Base-by-base conservation (phyloP, 2,113 vertebrate species). In the Oreochromis aureus region DNA sequence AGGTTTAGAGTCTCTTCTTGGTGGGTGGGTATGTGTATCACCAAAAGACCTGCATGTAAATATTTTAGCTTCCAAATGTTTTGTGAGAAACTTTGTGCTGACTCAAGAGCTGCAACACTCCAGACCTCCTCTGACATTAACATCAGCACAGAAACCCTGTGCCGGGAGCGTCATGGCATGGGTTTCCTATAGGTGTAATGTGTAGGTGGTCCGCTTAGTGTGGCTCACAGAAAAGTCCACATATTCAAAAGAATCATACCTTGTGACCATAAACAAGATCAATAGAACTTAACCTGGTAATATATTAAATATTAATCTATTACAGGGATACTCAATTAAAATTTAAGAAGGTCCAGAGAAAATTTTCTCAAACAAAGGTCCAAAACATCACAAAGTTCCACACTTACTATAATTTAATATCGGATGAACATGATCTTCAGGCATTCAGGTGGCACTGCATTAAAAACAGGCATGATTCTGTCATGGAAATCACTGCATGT, bases 401-500 rank as follows among this genome's bases (percentile, higher is more conserved):
- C 19, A 22, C 19, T 13, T 69, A 69, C 11, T 69, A 5, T 69
- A 39, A 39, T 69, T 69, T 1, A 69, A 15, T 41, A 41, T 22
- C 1, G 0, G 19, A 15, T 69, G 8, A 41, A 22, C 63, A 69
- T 41, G 36, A 69, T 69, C 63, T 69, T 24, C 36, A 3, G 63
- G 63, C n/a, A 8, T 41, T 15, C n/a, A 2, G 34, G 0, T 0
- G 19, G 63, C 19, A 41, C 1, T 66, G 30, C 34, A 41, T 15
- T 69, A 15, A 41, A 69, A 41, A 69, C 63, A 0, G 19, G 63
- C n/a, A 22, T 5, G 19, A 66, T 66, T 66, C 19, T 39, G 63
- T 69, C 19, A 0, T 69, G 4, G n/a, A 22, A 69, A 22, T 69
- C 36, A 1, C 3, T 69, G 63, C 63, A 69, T 69, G 12, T 15